Evolutionary conservation across 2,113 vertebrate genomes (phyloP).

Genomic region (Oceanodroma tethys): DNA sequence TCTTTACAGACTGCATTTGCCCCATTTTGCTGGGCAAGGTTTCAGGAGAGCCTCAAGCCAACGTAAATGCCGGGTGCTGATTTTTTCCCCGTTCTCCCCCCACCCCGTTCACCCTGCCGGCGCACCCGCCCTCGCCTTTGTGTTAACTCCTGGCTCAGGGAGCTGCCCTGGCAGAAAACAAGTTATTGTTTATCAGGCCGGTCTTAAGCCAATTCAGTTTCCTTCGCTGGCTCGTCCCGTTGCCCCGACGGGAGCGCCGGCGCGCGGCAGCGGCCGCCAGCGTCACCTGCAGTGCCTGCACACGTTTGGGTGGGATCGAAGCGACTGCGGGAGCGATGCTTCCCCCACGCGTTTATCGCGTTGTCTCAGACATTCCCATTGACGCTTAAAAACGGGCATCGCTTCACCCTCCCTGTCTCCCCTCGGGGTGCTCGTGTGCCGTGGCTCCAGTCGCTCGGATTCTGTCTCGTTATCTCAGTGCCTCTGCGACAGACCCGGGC

Average conservation of each 20-base stretch:
- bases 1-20: background rate
- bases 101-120: background rate
- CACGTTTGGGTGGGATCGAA: fast-evolving
- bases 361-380: background rate
- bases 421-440: fast-evolving
- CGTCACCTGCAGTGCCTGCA: background rate
- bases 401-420: fast-evolving
- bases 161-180: background rate
- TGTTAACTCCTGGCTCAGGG: background rate
- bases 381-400: background rate
- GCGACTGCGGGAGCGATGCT: fast-evolving
- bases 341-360: fast-evolving
- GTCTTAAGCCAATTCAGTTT: background rate
- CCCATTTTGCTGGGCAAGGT: background rate
- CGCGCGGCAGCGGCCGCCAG: background rate
- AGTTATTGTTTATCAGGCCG: background rate
- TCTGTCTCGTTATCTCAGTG: background rate
- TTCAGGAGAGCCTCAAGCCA: background rate
- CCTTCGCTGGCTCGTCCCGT: background rate
- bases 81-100: background rate
- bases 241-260: background rate
- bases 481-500: fast-evolving
- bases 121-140: fast-evolving
- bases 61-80: fast-evolving
- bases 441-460: fast-evolving